These are phyloP conservation scores for Disparrhopalites patrizii DNA, from an alignment of 2,888 invertebrate species.

Conservation along the genomic window DNA sequence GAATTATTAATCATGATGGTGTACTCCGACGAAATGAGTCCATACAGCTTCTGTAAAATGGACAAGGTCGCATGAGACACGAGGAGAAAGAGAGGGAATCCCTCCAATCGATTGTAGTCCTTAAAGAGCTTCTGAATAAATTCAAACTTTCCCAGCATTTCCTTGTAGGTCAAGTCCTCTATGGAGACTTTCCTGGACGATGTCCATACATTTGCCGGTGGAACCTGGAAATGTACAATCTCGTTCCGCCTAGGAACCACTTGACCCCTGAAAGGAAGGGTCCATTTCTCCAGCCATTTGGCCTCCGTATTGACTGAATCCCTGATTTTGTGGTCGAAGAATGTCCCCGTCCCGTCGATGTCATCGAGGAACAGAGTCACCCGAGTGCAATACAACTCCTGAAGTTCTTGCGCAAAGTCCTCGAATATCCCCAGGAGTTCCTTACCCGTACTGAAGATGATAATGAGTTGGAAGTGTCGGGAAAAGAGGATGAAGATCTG, in stretches of 20 bases:
- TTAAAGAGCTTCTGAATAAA: conserved; percentile 20
- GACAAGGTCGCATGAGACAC: conserved; percentile 4
- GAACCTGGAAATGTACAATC: not conserved
- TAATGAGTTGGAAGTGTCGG: conserved; percentile 2
- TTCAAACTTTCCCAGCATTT: conserved; percentile 10
- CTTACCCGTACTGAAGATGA: conserved; percentile 8
- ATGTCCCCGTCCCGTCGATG: not conserved
- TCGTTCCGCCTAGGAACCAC: not conserved
- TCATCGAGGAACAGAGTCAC: conserved; percentile 11
- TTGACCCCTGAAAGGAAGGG: too few species aligned
- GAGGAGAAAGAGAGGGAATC: conserved; percentile 3
- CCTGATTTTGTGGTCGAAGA: not conserved
- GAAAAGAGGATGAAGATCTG: not conserved
- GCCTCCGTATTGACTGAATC: not conserved
- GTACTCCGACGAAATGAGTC: not conserved
- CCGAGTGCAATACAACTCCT: conserved; percentile 12
- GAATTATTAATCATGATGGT: not conserved
- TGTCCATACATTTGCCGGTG: not conserved
- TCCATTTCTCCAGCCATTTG: not conserved
- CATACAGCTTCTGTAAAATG: conserved; percentile 22
- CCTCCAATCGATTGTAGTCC: conserved; percentile 18
- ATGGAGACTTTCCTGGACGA: not conserved
- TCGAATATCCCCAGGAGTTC: conserved; percentile 18
- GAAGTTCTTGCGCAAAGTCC: conserved; percentile 13
- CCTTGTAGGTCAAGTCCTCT: not conserved